Evolutionary conservation across 2,888 invertebrate species (phyloP).

Genomic region (Halictus ligatus): DNA sequence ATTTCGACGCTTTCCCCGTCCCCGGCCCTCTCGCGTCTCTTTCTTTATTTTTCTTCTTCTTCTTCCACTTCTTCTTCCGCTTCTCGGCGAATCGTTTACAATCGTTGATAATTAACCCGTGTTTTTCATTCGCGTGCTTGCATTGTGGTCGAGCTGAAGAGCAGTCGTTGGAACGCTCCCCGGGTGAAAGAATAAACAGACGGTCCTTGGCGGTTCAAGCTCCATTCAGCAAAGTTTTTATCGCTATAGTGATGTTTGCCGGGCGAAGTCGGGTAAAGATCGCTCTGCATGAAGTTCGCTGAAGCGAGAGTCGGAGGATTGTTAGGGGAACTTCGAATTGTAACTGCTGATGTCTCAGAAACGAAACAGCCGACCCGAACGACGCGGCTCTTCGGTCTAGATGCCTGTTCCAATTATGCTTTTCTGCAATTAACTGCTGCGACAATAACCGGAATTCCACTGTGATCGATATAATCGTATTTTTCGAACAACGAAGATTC

Average conservation of each 20-base stretch:
- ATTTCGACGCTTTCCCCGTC: neutral
- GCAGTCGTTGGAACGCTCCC: constrained; percentile 1
- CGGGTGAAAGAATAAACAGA: neutral
- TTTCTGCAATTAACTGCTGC: neutral
- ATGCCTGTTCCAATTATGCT: neutral
- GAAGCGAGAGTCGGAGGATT: neutral
- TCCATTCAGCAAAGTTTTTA: neutral
- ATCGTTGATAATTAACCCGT: neutral
- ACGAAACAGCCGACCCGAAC: neutral
- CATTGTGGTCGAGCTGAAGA: neutral
- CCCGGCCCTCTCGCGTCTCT: neutral
- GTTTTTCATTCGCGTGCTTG: neutral
- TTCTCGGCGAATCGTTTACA: neutral
- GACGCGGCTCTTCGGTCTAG: neutral
- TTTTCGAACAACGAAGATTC: neutral
- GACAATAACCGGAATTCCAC: neutral
- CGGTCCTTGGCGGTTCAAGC: neutral
- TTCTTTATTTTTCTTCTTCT: neutral
- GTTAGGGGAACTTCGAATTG: constrained; percentile 9
- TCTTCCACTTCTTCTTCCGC: neutral
- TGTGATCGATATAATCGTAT: neutral
- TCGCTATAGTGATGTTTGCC: neutral
- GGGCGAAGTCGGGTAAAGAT: neutral
- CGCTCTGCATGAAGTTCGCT: constrained; percentile 5
- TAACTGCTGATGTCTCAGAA: neutral